Evolutionary conservation across 2,888 invertebrate genomes (phyloP).

Genomic region (Quadriops clusia): DNA sequence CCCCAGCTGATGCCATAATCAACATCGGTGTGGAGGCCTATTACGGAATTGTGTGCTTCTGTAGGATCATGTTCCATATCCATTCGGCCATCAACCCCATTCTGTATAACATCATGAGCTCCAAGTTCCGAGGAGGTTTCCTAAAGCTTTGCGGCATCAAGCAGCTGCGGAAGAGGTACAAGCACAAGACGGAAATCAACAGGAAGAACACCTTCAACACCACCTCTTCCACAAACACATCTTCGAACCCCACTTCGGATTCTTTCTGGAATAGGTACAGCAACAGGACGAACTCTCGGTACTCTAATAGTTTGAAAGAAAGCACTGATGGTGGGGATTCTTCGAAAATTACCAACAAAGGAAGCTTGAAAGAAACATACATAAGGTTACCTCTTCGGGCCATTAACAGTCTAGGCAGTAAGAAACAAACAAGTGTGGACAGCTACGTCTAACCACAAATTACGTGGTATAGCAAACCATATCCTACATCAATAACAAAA

Average conservation of each 20-base stretch:
- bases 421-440: constrained; percentile 24
- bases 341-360: constrained; percentile 14
- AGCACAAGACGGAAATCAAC: constrained; percentile 43
- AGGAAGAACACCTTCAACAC: constrained; percentile 55
- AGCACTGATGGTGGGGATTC: constrained; percentile 23
- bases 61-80: constrained; percentile 76
- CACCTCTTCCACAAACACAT: constrained; percentile 49
- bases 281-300: constrained; percentile 32
- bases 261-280: constrained; percentile 53
- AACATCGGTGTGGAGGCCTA: constrained; percentile 68
- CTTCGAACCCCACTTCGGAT: constrained; percentile 47
- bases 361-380: constrained; percentile 23
- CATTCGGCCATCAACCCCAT: constrained; percentile 89
- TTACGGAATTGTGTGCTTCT: constrained; percentile 73
- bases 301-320: constrained; percentile 26
- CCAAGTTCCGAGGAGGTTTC: constrained; percentile 78
- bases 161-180: constrained; percentile 32
- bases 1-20: constrained; percentile 49
- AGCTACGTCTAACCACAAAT: constrained; percentile 26
- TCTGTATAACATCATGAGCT: constrained; percentile 83
- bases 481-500: no score
- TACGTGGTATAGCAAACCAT: neutral
- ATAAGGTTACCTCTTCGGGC: constrained; percentile 27
- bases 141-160: constrained; percentile 48
- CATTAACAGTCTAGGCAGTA: constrained; percentile 17